phyloP scores from a whole-genome alignment of 2,113 vertebrate genomes.

The Amphiprion percula region DNA sequence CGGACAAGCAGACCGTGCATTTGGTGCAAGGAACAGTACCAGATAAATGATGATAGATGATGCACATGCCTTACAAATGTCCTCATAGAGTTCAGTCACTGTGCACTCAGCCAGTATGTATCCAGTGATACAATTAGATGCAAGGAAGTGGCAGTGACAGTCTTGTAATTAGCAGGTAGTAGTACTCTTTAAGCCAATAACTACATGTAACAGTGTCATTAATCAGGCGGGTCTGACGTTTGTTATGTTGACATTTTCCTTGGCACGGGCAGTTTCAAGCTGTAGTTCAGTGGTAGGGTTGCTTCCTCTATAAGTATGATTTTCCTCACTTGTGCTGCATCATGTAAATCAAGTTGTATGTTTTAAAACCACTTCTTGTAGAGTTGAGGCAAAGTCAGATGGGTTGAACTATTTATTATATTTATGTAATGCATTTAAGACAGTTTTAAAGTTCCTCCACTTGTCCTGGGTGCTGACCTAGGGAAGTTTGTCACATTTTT shows the following conservation, averaged over 20 bases:
- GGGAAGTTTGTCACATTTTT: not conserved
- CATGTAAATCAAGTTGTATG: not conserved
- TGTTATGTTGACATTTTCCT: not conserved
- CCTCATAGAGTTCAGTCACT: not conserved
- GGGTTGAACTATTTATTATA: not conserved
- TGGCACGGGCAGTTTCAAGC: not conserved
- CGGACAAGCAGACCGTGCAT: not conserved
- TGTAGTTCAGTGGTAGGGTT: not conserved
- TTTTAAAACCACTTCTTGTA: not conserved
- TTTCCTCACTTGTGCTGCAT: constrained; percentile 2
- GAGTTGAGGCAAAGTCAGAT: not conserved
- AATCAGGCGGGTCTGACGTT: not conserved
- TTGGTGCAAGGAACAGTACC: not conserved
- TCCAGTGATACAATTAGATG: not conserved
- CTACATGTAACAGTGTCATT: constrained; percentile 7
- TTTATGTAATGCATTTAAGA: constrained; percentile 3
- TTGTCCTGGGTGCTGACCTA: constrained; percentile 13
- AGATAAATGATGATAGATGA: constrained; percentile 21
- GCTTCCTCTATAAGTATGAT: not conserved
- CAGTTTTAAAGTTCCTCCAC: constrained; percentile 4
- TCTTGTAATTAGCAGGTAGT: constrained; percentile 28
- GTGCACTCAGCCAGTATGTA: not conserved
- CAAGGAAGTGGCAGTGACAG: constrained; percentile 3
- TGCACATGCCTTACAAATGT: not conserved
- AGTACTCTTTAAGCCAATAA: not conserved